Conservation (phyloP, 2,888 invertebrate species). For the Melipona beecheii region DNA sequence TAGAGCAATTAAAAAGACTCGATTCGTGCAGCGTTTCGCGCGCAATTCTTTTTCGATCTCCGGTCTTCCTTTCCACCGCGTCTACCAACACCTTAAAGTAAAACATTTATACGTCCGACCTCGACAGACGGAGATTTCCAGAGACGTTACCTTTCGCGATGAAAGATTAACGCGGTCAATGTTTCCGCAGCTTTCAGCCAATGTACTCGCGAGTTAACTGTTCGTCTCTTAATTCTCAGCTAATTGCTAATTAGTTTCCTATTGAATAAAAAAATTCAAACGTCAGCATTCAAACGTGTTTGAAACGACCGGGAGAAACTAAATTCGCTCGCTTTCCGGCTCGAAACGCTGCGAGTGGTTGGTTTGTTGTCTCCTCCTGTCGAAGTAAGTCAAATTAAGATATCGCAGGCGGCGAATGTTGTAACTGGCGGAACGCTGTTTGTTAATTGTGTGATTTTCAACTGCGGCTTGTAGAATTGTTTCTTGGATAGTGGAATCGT, state of each 20-base stretch:
- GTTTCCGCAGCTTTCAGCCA: not conserved
- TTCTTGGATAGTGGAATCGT: not conserved
- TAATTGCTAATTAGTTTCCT: not conserved
- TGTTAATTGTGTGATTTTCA: not conserved
- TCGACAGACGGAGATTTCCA: not conserved
- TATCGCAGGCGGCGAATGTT: not conserved
- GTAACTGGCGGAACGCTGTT: not conserved
- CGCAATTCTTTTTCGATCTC: not conserved
- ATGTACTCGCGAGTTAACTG: conserved; percentile 2
- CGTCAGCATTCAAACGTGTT: not conserved
- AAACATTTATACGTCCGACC: conserved; percentile 1
- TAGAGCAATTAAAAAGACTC: conserved; percentile 39
- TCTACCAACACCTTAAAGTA: conserved; percentile 5
- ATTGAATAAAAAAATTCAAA: not conserved
- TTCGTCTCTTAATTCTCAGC: not conserved
- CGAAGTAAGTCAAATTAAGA: not conserved
- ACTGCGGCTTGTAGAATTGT: not conserved
- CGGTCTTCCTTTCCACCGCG: not conserved
- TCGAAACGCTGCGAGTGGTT: not conserved
- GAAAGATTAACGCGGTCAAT: conserved; percentile 22
- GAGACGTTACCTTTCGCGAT: not conserved
- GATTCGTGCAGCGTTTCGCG: conserved; percentile 28
- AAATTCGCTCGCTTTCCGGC: not conserved
- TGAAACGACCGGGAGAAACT: not conserved
- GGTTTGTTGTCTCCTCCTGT: not conserved